Conservation (phyloP, 2,797 vertebrate species). For the Bufotes viridis region DNA sequence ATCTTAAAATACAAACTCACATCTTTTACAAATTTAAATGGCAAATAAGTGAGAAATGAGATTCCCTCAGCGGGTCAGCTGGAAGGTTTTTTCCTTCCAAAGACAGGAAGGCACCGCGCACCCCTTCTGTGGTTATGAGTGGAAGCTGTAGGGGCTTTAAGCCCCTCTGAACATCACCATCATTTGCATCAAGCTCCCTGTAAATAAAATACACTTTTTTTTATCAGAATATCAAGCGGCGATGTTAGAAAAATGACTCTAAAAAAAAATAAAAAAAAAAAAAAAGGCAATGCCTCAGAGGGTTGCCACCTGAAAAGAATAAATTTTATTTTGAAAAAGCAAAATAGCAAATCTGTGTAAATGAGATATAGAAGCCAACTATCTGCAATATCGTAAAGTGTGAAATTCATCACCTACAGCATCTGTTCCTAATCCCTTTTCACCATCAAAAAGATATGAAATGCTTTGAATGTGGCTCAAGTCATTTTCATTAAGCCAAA, state of each 20-base stretch:
- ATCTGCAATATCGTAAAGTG: conserved; percentile 57
- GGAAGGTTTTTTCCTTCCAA: not conserved
- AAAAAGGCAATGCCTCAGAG: not conserved
- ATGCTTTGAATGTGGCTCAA: conserved; percentile 33
- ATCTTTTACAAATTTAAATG: not conserved
- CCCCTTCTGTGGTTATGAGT: not conserved
- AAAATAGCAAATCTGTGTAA: conserved; percentile 42
- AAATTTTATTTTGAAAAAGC: conserved; percentile 10
- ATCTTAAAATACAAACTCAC: not conserved
- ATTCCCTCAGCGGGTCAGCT: not conserved
- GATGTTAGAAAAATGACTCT: not conserved
- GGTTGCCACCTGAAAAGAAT: conserved; percentile 11
- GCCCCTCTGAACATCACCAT: not conserved
- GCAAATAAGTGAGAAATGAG: not conserved
- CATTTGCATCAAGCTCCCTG: conserved; percentile 3
- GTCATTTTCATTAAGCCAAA: conserved; percentile 16
- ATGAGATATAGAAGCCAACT: conserved; percentile 45
- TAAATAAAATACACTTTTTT: conserved; percentile 21
- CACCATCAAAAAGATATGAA: conserved; percentile 47
- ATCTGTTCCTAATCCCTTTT: conserved; percentile 57
- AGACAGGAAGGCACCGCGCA: not conserved
- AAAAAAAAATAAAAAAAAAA: not conserved
- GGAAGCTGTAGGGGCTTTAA: not conserved
- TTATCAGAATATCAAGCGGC: not conserved
- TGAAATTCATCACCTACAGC: conserved; percentile 56